A percentile compares a stretch with the other conserved stretches of the same genome.
Evolutionary conservation across 2,113 vertebrate genomes (phyloP).

Genomic region (Anoplopoma fimbria): DNA sequence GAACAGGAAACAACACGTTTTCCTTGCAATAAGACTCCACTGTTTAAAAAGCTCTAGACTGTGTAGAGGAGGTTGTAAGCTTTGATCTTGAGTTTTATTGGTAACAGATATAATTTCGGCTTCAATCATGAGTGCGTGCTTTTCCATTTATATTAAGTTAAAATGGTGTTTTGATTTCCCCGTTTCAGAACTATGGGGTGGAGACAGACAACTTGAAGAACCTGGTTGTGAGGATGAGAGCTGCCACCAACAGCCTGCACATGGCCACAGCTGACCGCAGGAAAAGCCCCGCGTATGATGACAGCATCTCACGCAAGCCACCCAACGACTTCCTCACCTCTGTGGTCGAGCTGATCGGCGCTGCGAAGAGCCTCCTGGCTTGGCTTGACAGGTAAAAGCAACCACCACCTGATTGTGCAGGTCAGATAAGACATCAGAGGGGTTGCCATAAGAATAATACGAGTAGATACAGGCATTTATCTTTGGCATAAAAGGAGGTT

Average conservation of each 20-base stretch:
- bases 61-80: background rate
- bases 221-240: conserved; percentile 91
- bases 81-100: conserved; percentile 8
- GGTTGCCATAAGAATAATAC: background rate
- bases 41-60: conserved; percentile 9
- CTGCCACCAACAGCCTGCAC: conserved; percentile 90
- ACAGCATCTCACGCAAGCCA: conserved; percentile 88
- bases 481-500: background rate
- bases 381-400: conserved; percentile 93
- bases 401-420: background rate
- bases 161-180: conserved; percentile 34
- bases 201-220: conserved; percentile 97
- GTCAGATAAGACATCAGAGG: background rate
- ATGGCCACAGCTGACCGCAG: conserved; percentile 89
- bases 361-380: conserved; percentile 94
- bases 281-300: conserved; percentile 88
- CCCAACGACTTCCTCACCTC: conserved; percentile 97
- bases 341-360: conserved; percentile 95
- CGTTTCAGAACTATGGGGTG: conserved; percentile 94
- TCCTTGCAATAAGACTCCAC: background rate
- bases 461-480: conserved; percentile 1
- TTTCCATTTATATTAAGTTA: background rate
- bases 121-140: background rate
- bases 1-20: conserved; percentile 44
- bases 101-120: background rate